These are phyloP conservation scores for Micronycteris hirsuta DNA, from an alignment of 2,113 vertebrate genomes.

Conservation along the genomic window DNA sequence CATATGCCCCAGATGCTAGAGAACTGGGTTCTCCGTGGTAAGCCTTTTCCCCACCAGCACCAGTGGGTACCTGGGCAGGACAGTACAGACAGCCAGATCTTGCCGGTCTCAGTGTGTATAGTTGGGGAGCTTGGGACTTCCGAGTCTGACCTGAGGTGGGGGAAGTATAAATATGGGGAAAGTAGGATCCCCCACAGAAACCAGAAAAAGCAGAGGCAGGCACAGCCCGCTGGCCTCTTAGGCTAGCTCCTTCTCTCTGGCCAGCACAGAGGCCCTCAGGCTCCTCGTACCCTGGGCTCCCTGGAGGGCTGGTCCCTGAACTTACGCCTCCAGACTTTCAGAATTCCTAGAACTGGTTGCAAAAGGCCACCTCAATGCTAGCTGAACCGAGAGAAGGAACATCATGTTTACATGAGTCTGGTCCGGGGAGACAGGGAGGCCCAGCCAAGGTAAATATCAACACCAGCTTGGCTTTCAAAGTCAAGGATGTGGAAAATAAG, in stretches of 20 bases:
- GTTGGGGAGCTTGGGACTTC: background rate
- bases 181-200: background rate
- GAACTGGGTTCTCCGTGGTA: background rate
- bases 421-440: conserved; percentile 55
- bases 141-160: background rate
- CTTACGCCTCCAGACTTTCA: background rate
- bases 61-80: background rate
- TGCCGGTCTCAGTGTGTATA: background rate
- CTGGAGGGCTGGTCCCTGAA: background rate
- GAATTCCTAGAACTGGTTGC: conserved; percentile 66
- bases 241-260: background rate
- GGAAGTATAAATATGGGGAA: background rate
- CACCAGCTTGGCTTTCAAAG: conserved; percentile 66
- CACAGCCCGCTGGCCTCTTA: no score
- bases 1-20: background rate
- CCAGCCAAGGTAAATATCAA: conserved; percentile 75
- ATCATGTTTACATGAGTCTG: conserved; percentile 69
- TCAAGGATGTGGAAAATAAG: conserved; percentile 72
- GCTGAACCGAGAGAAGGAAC: conserved; percentile 61
- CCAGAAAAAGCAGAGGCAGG: no score
- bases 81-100: background rate
- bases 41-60: background rate
- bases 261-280: background rate
- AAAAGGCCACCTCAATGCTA: conserved; percentile 68
- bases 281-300: background rate